Conservation (phyloP, 2,797 vertebrate species). For the Phataginus tricuspis region DNA sequence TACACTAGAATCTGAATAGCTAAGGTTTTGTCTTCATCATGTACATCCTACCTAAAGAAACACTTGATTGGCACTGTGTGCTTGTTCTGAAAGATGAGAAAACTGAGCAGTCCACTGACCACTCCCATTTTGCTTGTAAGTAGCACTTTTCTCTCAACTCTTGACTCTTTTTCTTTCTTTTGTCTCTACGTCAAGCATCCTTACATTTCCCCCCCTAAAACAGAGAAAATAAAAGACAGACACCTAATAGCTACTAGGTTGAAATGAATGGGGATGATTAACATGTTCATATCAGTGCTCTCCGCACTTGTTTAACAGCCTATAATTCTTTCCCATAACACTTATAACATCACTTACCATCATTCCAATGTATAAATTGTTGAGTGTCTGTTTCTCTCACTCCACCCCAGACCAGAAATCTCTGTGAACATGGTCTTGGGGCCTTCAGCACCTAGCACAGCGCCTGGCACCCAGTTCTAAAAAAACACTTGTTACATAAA, state of each 20-base stretch:
- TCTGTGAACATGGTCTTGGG: neutral
- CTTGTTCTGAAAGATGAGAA: slow-evolving; percentile 26
- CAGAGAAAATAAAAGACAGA: neutral
- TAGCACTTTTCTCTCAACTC: neutral
- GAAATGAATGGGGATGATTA: neutral
- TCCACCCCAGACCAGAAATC: neutral
- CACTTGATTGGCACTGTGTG: neutral
- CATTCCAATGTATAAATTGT: neutral
- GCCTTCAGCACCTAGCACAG: neutral
- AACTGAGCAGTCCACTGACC: neutral
- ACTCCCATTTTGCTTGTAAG: neutral
- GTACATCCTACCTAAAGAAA: neutral
- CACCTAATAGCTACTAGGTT: neutral
- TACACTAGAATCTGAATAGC: neutral
- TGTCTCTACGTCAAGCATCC: neutral
- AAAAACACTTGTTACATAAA: neutral
- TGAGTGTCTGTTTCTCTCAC: neutral
- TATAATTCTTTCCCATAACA: neutral
- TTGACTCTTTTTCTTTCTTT: neutral
- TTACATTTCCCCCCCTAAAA: neutral
- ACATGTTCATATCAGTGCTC: neutral
- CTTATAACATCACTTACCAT: neutral
- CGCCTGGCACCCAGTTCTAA: neutral
- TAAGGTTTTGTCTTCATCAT: neutral
- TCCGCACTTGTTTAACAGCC: neutral